Conservation (phyloP, 1,140 invertebrate genomes). For the Popillia japonica region DNA sequence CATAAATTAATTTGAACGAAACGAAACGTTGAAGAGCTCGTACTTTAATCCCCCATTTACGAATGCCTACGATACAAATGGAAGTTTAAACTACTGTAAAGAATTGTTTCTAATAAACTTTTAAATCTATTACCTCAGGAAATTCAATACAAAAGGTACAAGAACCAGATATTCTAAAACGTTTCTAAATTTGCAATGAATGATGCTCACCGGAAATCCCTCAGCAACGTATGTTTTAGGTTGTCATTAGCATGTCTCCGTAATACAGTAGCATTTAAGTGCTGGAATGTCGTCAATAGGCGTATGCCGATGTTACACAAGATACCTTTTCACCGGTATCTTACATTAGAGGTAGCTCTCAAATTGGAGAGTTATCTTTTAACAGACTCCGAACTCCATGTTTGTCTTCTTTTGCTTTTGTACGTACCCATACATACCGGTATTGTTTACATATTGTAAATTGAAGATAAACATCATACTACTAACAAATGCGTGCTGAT, state of each 20-base stretch:
- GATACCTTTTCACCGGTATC: slow-evolving; percentile 18
- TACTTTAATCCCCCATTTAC: no score
- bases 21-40: no score
- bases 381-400: slow-evolving; percentile 24
- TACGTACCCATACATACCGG: background rate
- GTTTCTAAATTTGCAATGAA: slow-evolving; percentile 22
- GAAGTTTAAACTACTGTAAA: no score
- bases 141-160: background rate
- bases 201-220: slow-evolving; percentile 8
- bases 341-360: slow-evolving; percentile 26
- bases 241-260: slow-evolving; percentile 30
- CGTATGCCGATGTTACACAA: slow-evolving; percentile 24
- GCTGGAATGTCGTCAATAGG: slow-evolving; percentile 31
- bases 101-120: no score
- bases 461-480: slow-evolving; percentile 3
- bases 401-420: background rate
- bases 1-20: no score
- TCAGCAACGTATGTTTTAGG: slow-evolving; percentile 12
- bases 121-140: no score
- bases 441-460: slow-evolving; percentile 23
- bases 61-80: no score
- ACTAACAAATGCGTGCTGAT: slow-evolving; percentile 10
- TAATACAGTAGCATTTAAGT: slow-evolving; percentile 29
- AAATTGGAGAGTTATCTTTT: slow-evolving; percentile 29
- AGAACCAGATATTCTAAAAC: background rate